Evolutionary conservation across 2,113 vertebrate species (phyloP).

Genomic region (Corythoichthys intestinalis): DNA sequence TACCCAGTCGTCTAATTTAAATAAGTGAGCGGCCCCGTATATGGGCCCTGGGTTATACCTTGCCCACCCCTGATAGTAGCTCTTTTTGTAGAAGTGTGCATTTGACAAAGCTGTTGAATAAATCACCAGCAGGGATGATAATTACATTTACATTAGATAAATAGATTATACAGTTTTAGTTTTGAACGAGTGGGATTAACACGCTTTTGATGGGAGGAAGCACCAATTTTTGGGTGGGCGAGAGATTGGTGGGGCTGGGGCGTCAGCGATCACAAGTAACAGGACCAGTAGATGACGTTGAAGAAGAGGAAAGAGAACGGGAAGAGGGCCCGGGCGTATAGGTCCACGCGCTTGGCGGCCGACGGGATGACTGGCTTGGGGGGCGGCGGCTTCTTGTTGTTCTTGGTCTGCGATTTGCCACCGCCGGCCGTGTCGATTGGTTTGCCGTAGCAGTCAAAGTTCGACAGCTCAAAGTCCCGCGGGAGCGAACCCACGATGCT

Average conservation of each 20-base stretch:
- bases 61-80: neutral
- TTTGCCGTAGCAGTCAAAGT: conserved; percentile 99
- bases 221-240: neutral
- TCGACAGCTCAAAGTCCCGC: conserved; percentile 96
- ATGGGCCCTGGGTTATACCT: neutral
- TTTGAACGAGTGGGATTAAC: conserved; percentile 4
- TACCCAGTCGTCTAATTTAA: too few relatives aligned
- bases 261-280: conserved; percentile 87
- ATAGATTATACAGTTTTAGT: conserved; percentile 24
- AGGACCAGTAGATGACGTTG: conserved; percentile 97
- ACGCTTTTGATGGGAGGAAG: conserved; percentile 18
- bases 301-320: conserved; percentile 99
- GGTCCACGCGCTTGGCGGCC: conserved; percentile 91
- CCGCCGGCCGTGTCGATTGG: conserved; percentile 80
- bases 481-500: conserved; percentile 98
- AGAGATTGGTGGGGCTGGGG: neutral
- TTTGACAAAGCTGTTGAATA: conserved; percentile 3
- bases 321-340: conserved; percentile 92
- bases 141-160: conserved; percentile 23
- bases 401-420: conserved; percentile 87
- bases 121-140: conserved; percentile 16
- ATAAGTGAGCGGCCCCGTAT: too few relatives aligned
- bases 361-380: conserved; percentile 95
- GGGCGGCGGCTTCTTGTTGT: conserved; percentile 89
- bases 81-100: conserved; percentile 39